These are phyloP conservation scores for Astropecten irregularis DNA, from an alignment of 53 echinoderm and acorn worm genomes.

Conservation along the genomic window DNA sequence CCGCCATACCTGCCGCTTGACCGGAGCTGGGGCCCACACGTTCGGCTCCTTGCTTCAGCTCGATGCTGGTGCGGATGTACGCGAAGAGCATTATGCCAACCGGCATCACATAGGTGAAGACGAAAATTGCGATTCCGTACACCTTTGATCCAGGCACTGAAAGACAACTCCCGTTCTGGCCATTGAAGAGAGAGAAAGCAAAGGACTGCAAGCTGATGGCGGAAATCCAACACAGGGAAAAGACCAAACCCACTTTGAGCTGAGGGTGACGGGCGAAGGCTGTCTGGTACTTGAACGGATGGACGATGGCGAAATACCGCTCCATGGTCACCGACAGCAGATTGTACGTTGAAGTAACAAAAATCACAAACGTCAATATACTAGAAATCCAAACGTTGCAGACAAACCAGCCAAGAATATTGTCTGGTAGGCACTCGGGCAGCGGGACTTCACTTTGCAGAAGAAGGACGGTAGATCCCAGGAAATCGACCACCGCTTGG, in stretches of 20 bases:
- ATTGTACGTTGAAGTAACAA: neutral
- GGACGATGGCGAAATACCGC: conserved; percentile 27
- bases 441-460: conserved; percentile 15
- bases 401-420: neutral
- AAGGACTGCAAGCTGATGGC: neutral
- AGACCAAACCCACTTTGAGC: conserved; percentile 5
- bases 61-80: conserved; percentile 60
- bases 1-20: neutral
- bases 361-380: no score
- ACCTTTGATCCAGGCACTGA: neutral
- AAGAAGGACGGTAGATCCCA: conserved; percentile 63
- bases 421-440: conserved; percentile 51
- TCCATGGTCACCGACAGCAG: conserved; percentile 16
- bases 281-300: conserved; percentile 21
- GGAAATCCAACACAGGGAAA: neutral
- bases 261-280: neutral
- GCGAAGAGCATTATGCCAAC: conserved; percentile 74
- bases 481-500: conserved; percentile 76
- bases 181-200: neutral
- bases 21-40: no score
- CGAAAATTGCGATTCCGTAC: conserved; percentile 57
- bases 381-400: no score
- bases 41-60: neutral
- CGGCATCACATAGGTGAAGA: conserved; percentile 73
- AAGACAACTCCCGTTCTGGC: neutral